Evolutionary conservation across 2,888 invertebrate genomes (phyloP).

Genomic region (Meliscaeva auricollis): DNA sequence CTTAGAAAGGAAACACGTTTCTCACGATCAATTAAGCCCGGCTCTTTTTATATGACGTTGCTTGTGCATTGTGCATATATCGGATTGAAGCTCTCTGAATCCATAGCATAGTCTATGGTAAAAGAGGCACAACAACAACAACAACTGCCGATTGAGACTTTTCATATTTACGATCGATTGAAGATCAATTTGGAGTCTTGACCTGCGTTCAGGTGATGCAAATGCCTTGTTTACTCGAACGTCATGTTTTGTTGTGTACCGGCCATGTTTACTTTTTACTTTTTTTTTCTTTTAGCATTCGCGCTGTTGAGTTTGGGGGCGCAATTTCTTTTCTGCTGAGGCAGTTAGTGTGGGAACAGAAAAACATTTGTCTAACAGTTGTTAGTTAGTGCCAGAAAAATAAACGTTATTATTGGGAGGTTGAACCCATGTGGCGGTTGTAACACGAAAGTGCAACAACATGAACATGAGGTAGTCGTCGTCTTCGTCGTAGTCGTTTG

Average conservation of each 20-base stretch:
- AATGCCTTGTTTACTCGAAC: constrained; percentile 61
- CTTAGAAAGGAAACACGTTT: constrained; percentile 75
- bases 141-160: constrained; percentile 69
- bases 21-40: constrained; percentile 73
- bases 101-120: background rate
- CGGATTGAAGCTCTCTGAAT: background rate
- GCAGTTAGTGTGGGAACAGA: constrained; percentile 62
- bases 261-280: constrained; percentile 37
- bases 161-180: constrained; percentile 76
- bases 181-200: constrained; percentile 73
- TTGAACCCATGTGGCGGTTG: constrained; percentile 50
- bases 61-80: background rate
- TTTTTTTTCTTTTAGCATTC: background rate
- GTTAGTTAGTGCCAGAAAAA: constrained; percentile 70
- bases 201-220: constrained; percentile 73
- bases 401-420: constrained; percentile 61
- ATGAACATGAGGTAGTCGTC: constrained; percentile 46
- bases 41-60: background rate
- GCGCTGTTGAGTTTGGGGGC: constrained; percentile 15
- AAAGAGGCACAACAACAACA: too few relatives aligned
- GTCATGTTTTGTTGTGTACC: constrained; percentile 43
- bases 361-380: constrained; percentile 69
- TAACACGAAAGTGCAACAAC: constrained; percentile 38
- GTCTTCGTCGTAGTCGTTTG: background rate
- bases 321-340: constrained; percentile 64